Evolutionary conservation across 2,888 invertebrate species (phyloP).

Genomic region (Acheta domesticus): DNA sequence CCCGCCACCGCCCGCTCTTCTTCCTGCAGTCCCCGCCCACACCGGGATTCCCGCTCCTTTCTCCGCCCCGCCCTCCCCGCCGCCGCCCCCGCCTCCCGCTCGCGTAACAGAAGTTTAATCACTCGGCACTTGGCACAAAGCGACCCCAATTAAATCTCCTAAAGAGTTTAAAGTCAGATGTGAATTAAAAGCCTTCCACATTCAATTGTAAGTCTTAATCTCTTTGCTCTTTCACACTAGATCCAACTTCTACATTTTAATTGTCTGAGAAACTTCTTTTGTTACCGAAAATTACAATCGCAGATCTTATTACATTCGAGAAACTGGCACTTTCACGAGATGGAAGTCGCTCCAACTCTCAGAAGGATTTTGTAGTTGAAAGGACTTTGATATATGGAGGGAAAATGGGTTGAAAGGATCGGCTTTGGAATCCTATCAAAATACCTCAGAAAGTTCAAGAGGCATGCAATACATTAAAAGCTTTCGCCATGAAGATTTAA

Average conservation of each 20-base stretch:
- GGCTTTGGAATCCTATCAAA: neutral
- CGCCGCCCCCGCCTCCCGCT: neutral
- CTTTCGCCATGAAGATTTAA: neutral
- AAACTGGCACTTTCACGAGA: conserved; percentile 8
- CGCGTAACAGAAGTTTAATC: conserved; percentile 9
- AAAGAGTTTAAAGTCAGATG: conserved; percentile 10
- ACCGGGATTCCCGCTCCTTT: no score
- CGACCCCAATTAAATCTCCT: conserved; percentile 18
- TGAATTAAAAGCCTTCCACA: conserved; percentile 18
- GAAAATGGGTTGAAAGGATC: conserved; percentile 9
- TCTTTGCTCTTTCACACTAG: conserved; percentile 18
- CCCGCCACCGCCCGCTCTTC: no score
- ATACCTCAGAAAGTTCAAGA: conserved; percentile 18
- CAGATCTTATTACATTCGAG: conserved; percentile 8
- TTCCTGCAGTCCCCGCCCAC: no score
- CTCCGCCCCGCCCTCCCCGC: no score
- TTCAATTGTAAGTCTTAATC: conserved; percentile 18
- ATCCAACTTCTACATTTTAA: conserved; percentile 18
- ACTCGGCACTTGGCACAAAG: conserved; percentile 10
- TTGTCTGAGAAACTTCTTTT: conserved; percentile 18
- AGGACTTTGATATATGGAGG: conserved; percentile 8
- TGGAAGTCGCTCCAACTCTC: conserved; percentile 5
- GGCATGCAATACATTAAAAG: neutral
- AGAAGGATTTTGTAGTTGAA: neutral
- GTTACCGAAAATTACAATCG: conserved; percentile 3